Percentiles rank a stretch among this genome's conserved stretches.
These are phyloP conservation scores for Gymnogyps californianus DNA, from an alignment of 2,113 vertebrate genomes.

Conservation along the genomic window DNA sequence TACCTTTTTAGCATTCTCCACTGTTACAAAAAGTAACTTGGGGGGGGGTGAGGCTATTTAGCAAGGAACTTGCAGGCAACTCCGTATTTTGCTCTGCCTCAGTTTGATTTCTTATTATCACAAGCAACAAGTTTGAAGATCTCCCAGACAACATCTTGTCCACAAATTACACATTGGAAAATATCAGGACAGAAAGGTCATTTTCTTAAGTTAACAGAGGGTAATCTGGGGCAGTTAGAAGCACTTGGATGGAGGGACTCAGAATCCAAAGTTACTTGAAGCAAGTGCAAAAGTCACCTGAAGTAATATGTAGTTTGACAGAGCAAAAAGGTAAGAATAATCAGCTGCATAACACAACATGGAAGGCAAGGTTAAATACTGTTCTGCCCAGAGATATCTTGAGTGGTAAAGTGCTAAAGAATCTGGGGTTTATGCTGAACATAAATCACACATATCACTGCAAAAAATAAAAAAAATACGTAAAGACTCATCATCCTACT, in stretches of 20 bases:
- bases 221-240: not conserved
- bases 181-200: not conserved
- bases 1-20: not conserved
- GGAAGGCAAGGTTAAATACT: not conserved
- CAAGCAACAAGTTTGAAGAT: not conserved
- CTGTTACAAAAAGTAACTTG: not conserved
- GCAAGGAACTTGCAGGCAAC: not conserved
- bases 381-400: not conserved
- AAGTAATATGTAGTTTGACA: not conserved
- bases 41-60: not conserved
- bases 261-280: not conserved
- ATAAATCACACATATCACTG: fast-evolving
- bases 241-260: not conserved
- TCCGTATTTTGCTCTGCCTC: not conserved
- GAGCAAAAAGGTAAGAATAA: not conserved
- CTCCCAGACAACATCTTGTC: not conserved
- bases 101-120: not conserved
- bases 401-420: not conserved
- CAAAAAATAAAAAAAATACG: not conserved
- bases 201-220: not conserved
- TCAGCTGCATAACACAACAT: not conserved
- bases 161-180: not conserved
- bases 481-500: not conserved
- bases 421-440: not conserved
- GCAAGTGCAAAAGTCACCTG: not conserved